These are phyloP conservation scores for Eupleurogrammus muticus DNA, from an alignment of 2,797 vertebrate genomes.

Conservation along the genomic window DNA sequence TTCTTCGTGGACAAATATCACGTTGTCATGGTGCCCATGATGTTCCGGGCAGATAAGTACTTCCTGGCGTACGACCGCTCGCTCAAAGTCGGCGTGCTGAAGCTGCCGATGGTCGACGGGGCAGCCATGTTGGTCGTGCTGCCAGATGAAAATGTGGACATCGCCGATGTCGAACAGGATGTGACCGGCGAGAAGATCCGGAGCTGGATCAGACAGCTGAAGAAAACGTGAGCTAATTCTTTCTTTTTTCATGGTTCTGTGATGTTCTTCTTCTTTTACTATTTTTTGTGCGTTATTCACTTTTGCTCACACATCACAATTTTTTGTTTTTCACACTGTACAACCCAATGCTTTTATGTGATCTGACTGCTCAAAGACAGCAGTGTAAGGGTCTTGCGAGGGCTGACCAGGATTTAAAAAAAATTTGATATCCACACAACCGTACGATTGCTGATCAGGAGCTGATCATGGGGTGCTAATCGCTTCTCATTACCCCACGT, in stretches of 20 bases:
- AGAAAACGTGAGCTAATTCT: conserved; percentile 84
- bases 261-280: too few relatives aligned
- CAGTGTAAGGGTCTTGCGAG: too few relatives aligned
- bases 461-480: too few relatives aligned
- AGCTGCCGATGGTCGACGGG: conserved; percentile 86
- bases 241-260: neutral
- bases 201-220: conserved; percentile 87
- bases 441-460: too few relatives aligned
- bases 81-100: conserved; percentile 86
- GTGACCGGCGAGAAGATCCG: conserved; percentile 85
- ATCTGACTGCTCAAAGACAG: too few relatives aligned
- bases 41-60: conserved; percentile 85
- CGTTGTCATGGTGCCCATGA: conserved; percentile 89
- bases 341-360: too few relatives aligned
- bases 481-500: too few relatives aligned
- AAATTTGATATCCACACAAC: too few relatives aligned
- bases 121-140: conserved; percentile 89
- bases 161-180: conserved; percentile 86
- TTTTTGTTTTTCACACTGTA: too few relatives aligned
- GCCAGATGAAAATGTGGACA: conserved; percentile 86
- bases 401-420: too few relatives aligned
- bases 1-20: conserved; percentile 90
- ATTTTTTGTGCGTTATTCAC: too few relatives aligned
- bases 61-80: conserved; percentile 86
- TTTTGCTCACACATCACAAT: too few relatives aligned